These are phyloP conservation scores for Solenopsis invicta DNA, from an alignment of 1,140 invertebrate genomes.

Conservation along the genomic window DNA sequence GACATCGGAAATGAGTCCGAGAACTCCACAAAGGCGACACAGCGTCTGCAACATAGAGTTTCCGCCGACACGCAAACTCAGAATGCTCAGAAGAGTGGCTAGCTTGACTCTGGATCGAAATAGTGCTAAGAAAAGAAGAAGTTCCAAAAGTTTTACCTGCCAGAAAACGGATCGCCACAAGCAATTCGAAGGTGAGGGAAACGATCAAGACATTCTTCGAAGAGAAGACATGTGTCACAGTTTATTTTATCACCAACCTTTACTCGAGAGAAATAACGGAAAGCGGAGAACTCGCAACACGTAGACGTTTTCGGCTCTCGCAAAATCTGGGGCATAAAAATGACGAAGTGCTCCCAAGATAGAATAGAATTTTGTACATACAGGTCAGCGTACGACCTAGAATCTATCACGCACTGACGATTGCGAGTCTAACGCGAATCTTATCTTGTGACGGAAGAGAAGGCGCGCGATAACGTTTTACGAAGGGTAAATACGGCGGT, in stretches of 20 bases:
- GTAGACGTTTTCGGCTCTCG: background rate
- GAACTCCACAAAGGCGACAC: slow-evolving; percentile 80
- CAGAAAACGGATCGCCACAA: slow-evolving; percentile 89
- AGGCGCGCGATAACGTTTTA: slow-evolving; percentile 37
- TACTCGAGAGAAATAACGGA: background rate
- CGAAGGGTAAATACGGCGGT: slow-evolving; percentile 22
- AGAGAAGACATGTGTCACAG: background rate
- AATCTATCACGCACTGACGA: background rate
- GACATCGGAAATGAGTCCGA: background rate
- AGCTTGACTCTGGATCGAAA: slow-evolving; percentile 92
- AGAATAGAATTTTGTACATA: background rate
- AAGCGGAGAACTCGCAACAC: background rate
- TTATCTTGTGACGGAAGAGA: slow-evolving; percentile 58
- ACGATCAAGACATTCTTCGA: background rate
- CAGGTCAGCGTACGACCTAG: slow-evolving; percentile 53
- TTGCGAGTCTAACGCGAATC: slow-evolving; percentile 15
- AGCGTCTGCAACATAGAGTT: slow-evolving; percentile 83
- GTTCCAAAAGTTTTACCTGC: background rate
- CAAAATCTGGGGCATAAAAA: background rate
- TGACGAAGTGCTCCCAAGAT: background rate
- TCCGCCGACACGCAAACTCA: slow-evolving; percentile 72
- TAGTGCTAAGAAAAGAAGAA: slow-evolving; percentile 78
- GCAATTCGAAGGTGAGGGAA: slow-evolving; percentile 94
- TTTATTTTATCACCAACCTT: slow-evolving; percentile 3
- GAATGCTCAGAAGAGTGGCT: slow-evolving; percentile 93